Evolutionary conservation across 2,888 invertebrate genomes (phyloP), one percentile per base, ranked within the genome.

Genomic region (Ophion costatus): DNA sequence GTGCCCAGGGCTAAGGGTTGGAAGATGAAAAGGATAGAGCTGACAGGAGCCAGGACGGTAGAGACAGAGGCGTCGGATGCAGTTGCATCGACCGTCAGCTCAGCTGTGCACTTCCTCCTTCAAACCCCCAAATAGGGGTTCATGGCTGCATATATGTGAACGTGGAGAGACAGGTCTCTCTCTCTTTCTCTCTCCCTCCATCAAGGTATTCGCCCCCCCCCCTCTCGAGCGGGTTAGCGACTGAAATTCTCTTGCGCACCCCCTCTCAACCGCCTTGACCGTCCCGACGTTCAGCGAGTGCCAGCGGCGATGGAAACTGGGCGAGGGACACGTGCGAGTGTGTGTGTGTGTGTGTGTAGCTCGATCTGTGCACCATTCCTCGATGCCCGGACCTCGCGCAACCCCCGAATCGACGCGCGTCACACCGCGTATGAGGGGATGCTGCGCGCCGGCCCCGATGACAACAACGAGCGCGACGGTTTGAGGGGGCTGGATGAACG

Each of bases 381-480:
- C 84, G 85, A 88, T 88, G 90, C 92, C 93, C 92, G 93, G 92
- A 93, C 92, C 93, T 93, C 92, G 92, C 92, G 90, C 93, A 93
- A 93, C 93, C 91, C 90, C 91, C 91, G 88, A 92, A 87, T 85
- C 88, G 86, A 82, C 87, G 87, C 87, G 86, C 84, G 71, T 80
- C 79, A 77, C 84, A 85, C 71, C 71, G 38, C 51, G 14, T 51
- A 51, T 51, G 5, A 79, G 69, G 66, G 83, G 86, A 78, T 77
- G 85, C 77, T 85, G 81, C 82, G 83, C 82, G 70, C 38, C 78
- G 45, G 67, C 57, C 70, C 71, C 88, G 88, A 82, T 89, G 88
- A 87, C 88, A 88, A 88, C 88, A 85, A 88, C 90, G 86, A 84
- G 88, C 87, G 76, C 89, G 88, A 87, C 88, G 89, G 86, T 89